Evolutionary conservation across 1,140 invertebrate species (phyloP).

Genomic region (Drosophila elegans): DNA sequence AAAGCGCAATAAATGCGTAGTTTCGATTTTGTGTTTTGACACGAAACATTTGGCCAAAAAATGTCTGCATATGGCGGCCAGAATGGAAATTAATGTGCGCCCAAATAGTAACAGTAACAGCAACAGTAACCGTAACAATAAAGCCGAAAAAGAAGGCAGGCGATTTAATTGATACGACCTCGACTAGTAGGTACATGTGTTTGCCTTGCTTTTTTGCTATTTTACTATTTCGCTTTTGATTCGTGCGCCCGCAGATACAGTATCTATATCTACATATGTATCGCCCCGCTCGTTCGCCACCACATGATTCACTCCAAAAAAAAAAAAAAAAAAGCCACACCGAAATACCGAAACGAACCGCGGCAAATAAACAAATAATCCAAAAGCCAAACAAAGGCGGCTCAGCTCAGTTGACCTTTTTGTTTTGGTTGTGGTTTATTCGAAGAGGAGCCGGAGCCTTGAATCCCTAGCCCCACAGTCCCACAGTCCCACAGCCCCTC

Average conservation of each 20-base stretch:
- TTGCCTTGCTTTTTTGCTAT: slow-evolving; percentile 21
- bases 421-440: slow-evolving; percentile 22
- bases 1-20: slow-evolving; percentile 37
- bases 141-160: slow-evolving; percentile 12
- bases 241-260: slow-evolving; percentile 23
- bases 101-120: slow-evolving; percentile 19
- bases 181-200: slow-evolving; percentile 42
- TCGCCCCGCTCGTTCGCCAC: slow-evolving; percentile 20
- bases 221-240: background rate
- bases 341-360: slow-evolving; percentile 10
- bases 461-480: no score
- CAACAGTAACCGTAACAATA: background rate
- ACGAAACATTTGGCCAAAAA: slow-evolving; percentile 9
- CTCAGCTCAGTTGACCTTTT: slow-evolving; percentile 56
- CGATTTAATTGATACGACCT: slow-evolving; percentile 66
- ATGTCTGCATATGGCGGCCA: background rate
- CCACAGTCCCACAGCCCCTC: background rate
- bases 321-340: slow-evolving; percentile 8
- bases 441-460: slow-evolving; percentile 1
- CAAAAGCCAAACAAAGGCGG: slow-evolving; percentile 57
- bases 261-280: slow-evolving; percentile 17
- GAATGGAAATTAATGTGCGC: slow-evolving; percentile 40
- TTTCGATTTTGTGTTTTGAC: slow-evolving; percentile 5
- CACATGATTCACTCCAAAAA: slow-evolving; percentile 37
- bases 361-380: slow-evolving; percentile 49